Evolutionary conservation across 2,888 invertebrate species (phyloP), one percentile per base, ranked within the genome.

Genomic region (Watsonalla binaria): DNA sequence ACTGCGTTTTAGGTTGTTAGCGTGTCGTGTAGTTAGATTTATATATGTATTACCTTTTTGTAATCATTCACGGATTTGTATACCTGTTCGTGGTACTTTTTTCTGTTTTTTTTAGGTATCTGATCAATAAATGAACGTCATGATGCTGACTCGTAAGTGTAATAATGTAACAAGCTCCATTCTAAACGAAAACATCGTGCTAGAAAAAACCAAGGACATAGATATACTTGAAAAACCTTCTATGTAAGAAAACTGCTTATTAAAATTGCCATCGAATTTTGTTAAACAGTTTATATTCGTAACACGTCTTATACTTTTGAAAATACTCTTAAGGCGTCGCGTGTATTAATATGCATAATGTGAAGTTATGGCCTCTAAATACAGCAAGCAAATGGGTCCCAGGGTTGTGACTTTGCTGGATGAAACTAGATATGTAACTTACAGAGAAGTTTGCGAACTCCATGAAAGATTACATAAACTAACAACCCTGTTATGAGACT

Each of bases 1-100:
- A 87, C 85, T 84, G 80, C 80, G 72, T 79, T 82, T 80, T 65
- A 56, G 60, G 58, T 67, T 65, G 65, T 62, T 64, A 70, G 71
- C 59, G 62, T 62, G 60, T 68, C 66, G 58, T 54, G 61, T 75
- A 69, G 70, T 66, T 70, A 61, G 63, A 58, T 60, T 64, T 52
- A 53, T 64, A 70, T 63, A 69, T 69, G 51, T 60, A 73, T 71
- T 60, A 61, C 47, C 34, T 55, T 52, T 56, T 51, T 58, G 56
- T 52, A 45, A 45, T 46, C 15, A 7, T 34, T 48, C 48, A 48
- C 33, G 15, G 11, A 37, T 13, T 13, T 15, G 15, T n/a, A 14
- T n/a, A 34, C 48, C 34, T 48, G 34, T 48, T 35, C 11, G 11
- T 5, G 8, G 2, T 7, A 37, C 6, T 37, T 37, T 8, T 35